phyloP scores from a whole-genome alignment of 2,888 invertebrate genomes.

The Leucophenga maculata region DNA sequence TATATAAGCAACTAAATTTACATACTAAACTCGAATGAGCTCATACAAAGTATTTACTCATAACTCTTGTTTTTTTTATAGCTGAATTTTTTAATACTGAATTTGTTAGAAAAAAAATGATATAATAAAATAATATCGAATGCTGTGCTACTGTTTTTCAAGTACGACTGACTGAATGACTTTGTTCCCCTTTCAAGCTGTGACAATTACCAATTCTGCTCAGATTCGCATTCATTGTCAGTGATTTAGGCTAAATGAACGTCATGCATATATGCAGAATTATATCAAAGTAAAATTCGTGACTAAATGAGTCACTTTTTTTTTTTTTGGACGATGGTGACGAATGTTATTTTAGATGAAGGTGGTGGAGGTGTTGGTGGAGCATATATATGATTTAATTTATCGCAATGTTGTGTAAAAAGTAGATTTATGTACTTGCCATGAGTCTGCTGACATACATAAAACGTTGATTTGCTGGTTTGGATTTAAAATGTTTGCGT shows the following conservation, averaged over 20 bases:
- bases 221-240: constrained; percentile 13
- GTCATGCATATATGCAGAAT: constrained; percentile 12
- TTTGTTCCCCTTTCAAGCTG: neutral
- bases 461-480: too few species aligned
- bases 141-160: constrained; percentile 1
- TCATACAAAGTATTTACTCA: neutral
- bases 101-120: neutral
- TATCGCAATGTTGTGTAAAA: neutral
- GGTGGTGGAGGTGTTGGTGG: neutral
- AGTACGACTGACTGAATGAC: too few species aligned
- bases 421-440: constrained; percentile 16
- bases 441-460: constrained; percentile 17
- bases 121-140: too few species aligned
- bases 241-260: neutral
- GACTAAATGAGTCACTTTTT: constrained; percentile 47
- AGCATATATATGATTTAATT: constrained; percentile 4
- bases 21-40: neutral
- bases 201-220: constrained; percentile 12
- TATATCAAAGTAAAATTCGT: constrained; percentile 40
- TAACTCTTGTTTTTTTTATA: constrained; percentile 4
- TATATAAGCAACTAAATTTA: neutral
- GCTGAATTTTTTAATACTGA: neutral
- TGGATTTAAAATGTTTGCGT: too few species aligned
- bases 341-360: too few species aligned
- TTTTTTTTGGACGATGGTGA: constrained; percentile 9